These are phyloP conservation scores for Pseudococcus jackbeardsleyi DNA, from an alignment of 2,888 invertebrate species.

Conservation along the genomic window DNA sequence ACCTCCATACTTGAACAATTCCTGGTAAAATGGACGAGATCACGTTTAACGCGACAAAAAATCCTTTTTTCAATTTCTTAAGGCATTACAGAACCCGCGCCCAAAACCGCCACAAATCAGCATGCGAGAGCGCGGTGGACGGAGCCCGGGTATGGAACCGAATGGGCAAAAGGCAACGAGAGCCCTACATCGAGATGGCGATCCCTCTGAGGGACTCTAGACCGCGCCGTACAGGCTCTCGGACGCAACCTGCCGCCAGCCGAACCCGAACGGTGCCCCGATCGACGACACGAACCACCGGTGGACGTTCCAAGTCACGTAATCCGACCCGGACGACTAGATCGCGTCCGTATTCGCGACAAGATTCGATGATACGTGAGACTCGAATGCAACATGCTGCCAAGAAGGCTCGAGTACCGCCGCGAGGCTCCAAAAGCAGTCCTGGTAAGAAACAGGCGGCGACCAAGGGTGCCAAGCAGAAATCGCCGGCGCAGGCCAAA, in stretches of 20 bases:
- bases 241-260: neutral
- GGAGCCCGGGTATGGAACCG: slow-evolving; percentile 25
- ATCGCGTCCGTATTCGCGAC: neutral
- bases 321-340: neutral
- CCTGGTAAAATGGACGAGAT: neutral
- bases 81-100: slow-evolving; percentile 13
- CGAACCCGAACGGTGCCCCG: neutral
- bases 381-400: neutral
- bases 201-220: neutral
- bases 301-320: neutral
- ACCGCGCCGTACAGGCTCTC: neutral
- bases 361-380: neutral
- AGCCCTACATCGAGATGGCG: neutral
- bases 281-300: neutral
- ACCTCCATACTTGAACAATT: neutral
- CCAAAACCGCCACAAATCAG: slow-evolving; percentile 13
- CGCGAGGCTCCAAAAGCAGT: neutral
- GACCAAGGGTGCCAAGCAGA: neutral
- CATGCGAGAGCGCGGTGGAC: neutral
- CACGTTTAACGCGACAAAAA: slow-evolving; percentile 27
- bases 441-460: neutral
- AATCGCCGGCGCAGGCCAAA: neutral
- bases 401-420: neutral
- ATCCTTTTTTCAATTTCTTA: slow-evolving; percentile 54
- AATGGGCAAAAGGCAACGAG: slow-evolving; percentile 15